phyloP scores from a whole-genome alignment of 2,113 vertebrate species.

The Tonatia bakeri region DNA sequence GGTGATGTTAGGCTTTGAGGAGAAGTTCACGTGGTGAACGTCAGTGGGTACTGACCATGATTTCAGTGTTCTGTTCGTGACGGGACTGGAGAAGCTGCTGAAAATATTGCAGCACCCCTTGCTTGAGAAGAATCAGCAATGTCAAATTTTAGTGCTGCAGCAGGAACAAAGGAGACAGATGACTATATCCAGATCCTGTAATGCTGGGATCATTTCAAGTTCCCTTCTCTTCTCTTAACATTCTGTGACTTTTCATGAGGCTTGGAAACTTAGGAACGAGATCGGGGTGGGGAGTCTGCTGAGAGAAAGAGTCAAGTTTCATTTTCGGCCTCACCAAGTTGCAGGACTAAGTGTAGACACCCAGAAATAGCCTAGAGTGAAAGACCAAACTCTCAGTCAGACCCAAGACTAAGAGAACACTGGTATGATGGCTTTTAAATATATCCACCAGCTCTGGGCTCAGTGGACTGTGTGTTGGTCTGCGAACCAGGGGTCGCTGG shows the following conservation, averaged over 20 bases:
- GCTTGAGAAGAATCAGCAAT: constrained; percentile 63
- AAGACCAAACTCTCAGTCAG: not conserved
- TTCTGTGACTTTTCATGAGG: constrained; percentile 38
- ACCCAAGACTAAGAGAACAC: not conserved
- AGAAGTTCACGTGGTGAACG: not conserved
- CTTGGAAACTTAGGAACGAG: not conserved
- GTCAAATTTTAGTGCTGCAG: constrained; percentile 50
- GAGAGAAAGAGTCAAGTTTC: not conserved
- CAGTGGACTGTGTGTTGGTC: too few species aligned
- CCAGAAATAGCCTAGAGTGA: not conserved
- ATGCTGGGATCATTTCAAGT: constrained; percentile 52
- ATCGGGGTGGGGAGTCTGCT: not conserved
- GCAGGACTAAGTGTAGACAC: not conserved
- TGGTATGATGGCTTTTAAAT: not conserved
- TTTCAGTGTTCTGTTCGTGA: not conserved
- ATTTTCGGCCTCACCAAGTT: not conserved
- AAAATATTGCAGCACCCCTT: not conserved
- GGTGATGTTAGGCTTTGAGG: not conserved
- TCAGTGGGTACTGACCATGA: not conserved
- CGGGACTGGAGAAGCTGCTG: not conserved
- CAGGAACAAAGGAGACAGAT: constrained; percentile 58
- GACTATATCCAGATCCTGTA: constrained; percentile 55
- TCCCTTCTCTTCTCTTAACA: constrained; percentile 44
- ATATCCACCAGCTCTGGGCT: not conserved
- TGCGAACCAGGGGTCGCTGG: too few species aligned